These are phyloP conservation scores for Agrochola litura DNA, from an alignment of 2,888 invertebrate genomes.

Conservation along the genomic window DNA sequence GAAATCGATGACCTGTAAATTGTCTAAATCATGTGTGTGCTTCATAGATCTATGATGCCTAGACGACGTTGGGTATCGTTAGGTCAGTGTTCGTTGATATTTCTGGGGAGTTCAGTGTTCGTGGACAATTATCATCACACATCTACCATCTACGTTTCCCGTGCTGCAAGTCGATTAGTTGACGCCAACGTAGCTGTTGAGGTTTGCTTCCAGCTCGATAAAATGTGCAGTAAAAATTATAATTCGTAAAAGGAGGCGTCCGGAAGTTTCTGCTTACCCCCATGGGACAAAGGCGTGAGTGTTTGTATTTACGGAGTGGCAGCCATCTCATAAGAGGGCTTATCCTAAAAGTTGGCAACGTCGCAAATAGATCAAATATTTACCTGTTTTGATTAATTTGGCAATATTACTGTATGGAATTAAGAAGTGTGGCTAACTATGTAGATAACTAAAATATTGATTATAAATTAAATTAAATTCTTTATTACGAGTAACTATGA, in stretches of 20 bases:
- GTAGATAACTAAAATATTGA: too few relatives aligned
- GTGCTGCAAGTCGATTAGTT: background rate
- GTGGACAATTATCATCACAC: background rate
- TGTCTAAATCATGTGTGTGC: conserved; percentile 8
- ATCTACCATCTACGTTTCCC: background rate
- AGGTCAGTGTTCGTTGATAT: conserved; percentile 7
- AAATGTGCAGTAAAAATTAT: background rate
- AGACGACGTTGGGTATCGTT: background rate
- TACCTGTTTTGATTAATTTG: too few relatives aligned
- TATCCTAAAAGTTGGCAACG: too few relatives aligned
- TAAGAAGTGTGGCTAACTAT: too few relatives aligned
- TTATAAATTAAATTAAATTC: too few relatives aligned
- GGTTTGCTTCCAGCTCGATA: background rate
- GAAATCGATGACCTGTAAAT: conserved; percentile 34
- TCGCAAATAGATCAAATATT: too few relatives aligned
- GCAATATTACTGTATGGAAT: too few relatives aligned
- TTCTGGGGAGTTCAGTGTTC: background rate
- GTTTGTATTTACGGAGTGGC: background rate
- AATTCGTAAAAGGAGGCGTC: background rate
- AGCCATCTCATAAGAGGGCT: too few relatives aligned
- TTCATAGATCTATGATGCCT: background rate
- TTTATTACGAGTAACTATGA: too few relatives aligned
- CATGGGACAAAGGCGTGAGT: background rate
- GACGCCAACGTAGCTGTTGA: background rate
- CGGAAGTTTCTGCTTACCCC: background rate